Conservation (phyloP, 2,113 vertebrate genomes). For the Gymnogyps californianus region DNA sequence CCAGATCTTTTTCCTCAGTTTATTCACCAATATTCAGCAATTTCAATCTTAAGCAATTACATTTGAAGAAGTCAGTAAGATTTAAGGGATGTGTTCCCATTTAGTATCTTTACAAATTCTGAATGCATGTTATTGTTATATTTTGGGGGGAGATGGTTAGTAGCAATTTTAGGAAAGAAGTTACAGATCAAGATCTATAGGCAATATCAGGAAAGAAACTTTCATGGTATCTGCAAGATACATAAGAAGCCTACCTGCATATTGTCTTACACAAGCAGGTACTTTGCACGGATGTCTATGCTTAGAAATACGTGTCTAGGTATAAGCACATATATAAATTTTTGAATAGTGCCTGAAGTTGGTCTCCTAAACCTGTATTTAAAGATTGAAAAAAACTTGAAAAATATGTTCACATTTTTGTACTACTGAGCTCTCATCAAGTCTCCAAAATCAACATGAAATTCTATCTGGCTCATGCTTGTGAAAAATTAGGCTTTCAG, state of each 20-base stretch:
- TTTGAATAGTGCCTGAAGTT: background rate
- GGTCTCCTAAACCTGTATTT: background rate
- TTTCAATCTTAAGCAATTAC: background rate
- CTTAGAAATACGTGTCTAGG: background rate
- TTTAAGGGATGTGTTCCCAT: background rate
- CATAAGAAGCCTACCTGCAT: background rate
- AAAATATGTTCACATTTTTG: background rate
- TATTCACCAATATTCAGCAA: background rate
- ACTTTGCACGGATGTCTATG: background rate
- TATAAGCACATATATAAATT: background rate
- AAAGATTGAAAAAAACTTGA: background rate
- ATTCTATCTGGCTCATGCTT: background rate
- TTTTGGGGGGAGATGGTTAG: background rate
- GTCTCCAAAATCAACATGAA: background rate
- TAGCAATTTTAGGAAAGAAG: background rate
- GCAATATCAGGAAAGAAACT: background rate
- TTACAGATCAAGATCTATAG: background rate
- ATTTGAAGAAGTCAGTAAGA: background rate
- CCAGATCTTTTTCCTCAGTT: background rate
- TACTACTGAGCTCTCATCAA: background rate
- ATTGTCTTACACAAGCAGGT: background rate
- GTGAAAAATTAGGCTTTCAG: background rate
- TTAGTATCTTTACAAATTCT: background rate
- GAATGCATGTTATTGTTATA: background rate
- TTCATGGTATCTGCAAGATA: background rate